Evolutionary conservation across 2,797 vertebrate species (phyloP), one percentile per base, ranked within the genome.

Genomic region (Mormyrops attenuatus): DNA sequence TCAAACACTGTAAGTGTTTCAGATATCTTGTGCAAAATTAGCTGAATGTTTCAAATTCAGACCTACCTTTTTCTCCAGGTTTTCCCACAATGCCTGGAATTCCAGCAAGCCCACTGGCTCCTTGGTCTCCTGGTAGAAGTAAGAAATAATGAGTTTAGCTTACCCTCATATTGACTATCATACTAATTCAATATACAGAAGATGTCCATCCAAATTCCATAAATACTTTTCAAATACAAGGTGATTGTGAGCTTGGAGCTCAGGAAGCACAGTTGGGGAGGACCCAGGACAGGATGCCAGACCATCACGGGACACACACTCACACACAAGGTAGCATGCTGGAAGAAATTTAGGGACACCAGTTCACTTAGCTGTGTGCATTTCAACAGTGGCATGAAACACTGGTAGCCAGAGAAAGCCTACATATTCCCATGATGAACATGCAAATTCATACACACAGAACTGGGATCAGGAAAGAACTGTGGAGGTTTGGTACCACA

Each of bases 61-160:
- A 53, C 22, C 20, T 5, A 99, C 98, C 98, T 97, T 95, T 97
- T 60, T 96, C 96, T 92, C 98, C 98, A 55, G 94, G 95, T 94
- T 96, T 98, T 89, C 98, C 98, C 50, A 96, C 93, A 66, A 96
- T 94, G 41, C 98, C 98, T 0, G 97, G 95, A 57, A 89, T 90
- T 85, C 98, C 98, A 60, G 95, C 94, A 0, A 90, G 22, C 92
- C 98, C 98, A 90, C 92, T 89, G 2, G 95, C 96, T 2, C 98
- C 98, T 92, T 92, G 94, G 88, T 97, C 97, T 94, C 98, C 98
- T 99, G 91, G 90, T 55, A 85, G 15, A 85, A 57, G 26, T 84
- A 13, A 82, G 49, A 88, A 57, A 87, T 15, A 55, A 55, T 20
- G 11, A 85, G 1, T 84, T 47, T 22, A 26, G 47, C 22, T 85